phyloP scores from a whole-genome alignment of 2,797 vertebrate genomes.

The Hippoglossus hippoglossus region DNA sequence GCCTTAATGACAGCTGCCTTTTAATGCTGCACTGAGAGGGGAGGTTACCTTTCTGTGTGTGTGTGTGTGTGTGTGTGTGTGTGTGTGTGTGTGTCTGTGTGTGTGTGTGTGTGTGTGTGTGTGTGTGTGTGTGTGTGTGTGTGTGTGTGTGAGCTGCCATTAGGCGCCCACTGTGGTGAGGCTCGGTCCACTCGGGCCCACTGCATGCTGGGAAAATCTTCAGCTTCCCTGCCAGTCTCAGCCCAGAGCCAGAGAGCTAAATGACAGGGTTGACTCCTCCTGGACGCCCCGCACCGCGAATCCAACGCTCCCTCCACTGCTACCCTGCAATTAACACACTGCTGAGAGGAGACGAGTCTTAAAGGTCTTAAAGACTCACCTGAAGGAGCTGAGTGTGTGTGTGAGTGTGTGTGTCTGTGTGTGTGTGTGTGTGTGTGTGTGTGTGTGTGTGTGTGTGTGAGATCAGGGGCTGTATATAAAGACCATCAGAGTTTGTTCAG shows the following conservation, averaged over 20 bases:
- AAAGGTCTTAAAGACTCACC: neutral
- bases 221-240: conserved; percentile 67
- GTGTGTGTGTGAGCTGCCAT: conserved; percentile 50
- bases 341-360: conserved; percentile 30
- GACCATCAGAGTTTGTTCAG: no score
- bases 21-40: no score
- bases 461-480: no score
- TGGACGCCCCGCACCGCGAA: conserved; percentile 63
- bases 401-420: neutral
- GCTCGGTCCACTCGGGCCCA: conserved; percentile 69
- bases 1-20: no score
- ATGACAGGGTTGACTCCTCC: conserved; percentile 75
- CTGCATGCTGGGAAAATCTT: conserved; percentile 76
- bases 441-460: no score
- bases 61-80: conserved; percentile 35
- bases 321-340: conserved; percentile 69
- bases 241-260: conserved; percentile 68
- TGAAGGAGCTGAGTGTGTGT: neutral
- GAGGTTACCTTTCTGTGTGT: conserved; percentile 10
- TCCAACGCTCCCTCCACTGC: conserved; percentile 48
- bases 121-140: conserved; percentile 22
- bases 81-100: conserved; percentile 32
- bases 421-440: neutral
- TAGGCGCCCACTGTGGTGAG: conserved; percentile 50
- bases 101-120: conserved; percentile 20